Conservation (phyloP, 2,797 vertebrate species). For the Lithobates sylvaticus region DNA sequence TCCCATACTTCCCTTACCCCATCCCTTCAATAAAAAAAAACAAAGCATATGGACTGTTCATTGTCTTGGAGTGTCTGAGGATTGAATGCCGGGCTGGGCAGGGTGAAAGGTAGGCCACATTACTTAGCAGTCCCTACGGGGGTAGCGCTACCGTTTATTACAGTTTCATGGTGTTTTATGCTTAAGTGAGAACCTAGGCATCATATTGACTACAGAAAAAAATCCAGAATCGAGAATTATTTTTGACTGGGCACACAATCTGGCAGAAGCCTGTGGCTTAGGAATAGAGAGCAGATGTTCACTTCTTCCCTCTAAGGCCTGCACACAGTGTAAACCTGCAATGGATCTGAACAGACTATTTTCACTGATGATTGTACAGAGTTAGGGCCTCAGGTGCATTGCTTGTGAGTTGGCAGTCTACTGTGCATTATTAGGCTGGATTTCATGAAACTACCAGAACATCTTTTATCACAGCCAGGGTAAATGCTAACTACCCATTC, state of each 20-base stretch:
- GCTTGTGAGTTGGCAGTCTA: neutral
- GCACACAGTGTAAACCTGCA: neutral
- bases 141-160: neutral
- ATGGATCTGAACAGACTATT: neutral
- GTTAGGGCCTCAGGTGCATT: constrained; percentile 7
- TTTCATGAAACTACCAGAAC: neutral
- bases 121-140: no score
- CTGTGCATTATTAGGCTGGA: neutral
- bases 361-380: neutral
- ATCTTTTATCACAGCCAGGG: neutral
- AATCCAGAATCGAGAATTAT: neutral
- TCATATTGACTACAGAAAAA: neutral
- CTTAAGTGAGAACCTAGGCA: neutral
- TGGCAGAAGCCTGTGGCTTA: neutral
- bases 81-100: no score
- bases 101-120: no score
- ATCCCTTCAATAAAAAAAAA: no score
- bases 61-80: no score
- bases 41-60: no score
- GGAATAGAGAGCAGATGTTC: constrained; percentile 10
- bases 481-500: neutral
- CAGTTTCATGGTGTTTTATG: neutral
- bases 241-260: neutral
- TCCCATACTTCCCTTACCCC: no score
- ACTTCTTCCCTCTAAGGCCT: neutral